Conservation (phyloP, 2,797 vertebrate species). For the Bradypodion pumilum region DNA sequence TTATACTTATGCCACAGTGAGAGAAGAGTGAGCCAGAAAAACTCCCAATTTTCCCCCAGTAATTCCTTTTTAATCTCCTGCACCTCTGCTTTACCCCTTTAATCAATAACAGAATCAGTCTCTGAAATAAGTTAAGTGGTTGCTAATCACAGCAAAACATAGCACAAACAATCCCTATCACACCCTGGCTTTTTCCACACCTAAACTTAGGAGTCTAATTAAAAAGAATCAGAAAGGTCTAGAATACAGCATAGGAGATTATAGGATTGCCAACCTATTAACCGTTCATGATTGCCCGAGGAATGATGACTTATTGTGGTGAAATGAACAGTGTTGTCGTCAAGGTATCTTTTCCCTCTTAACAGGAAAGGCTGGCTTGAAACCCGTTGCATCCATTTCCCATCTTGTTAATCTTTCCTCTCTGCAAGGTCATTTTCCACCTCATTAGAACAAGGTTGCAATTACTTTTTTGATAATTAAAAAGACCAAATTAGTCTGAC, state of each 20-base stretch:
- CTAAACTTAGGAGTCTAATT: background rate
- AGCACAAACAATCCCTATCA: conserved; percentile 8
- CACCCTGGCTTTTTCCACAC: conserved; percentile 5
- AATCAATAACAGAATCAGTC: background rate
- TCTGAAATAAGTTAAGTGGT: conserved; percentile 4
- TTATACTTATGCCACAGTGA: too few relatives aligned
- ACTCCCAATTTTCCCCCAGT: background rate
- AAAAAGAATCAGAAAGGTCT: background rate
- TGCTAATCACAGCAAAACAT: conserved; percentile 21
- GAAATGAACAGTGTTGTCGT: background rate
- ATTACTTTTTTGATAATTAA: conserved; percentile 63
- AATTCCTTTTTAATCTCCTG: background rate
- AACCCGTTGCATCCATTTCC: conserved; percentile 17
- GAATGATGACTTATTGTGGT: conserved; percentile 1
- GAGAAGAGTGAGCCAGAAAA: background rate
- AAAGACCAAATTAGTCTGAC: conserved; percentile 44
- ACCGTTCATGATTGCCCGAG: background rate
- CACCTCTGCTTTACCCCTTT: background rate
- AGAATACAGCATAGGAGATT: conserved; percentile 5
- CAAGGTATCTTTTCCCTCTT: background rate
- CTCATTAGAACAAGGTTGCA: conserved; percentile 46
- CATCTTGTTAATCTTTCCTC: conserved; percentile 48
- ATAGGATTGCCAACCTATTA: background rate
- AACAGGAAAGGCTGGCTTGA: conserved; percentile 27
- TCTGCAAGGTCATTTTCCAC: conserved; percentile 48